phyloP scores from a whole-genome alignment of 2,113 vertebrate species.

The Chaenogobius annularis region DNA sequence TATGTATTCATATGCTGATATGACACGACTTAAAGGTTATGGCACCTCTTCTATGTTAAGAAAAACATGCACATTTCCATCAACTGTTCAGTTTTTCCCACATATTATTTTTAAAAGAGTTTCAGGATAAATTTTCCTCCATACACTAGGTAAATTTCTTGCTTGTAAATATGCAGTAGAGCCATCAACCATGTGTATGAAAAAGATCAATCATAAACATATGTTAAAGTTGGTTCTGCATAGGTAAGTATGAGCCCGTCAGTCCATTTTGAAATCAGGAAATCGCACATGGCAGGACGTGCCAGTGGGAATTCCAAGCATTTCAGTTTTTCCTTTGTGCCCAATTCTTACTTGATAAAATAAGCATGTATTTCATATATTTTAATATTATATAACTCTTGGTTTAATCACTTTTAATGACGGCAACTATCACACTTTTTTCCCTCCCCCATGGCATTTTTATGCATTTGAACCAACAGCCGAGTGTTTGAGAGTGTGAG shows the following conservation, averaged over 20 bases:
- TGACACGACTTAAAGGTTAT: too few relatives aligned
- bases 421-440: background rate
- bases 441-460: background rate
- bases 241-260: background rate
- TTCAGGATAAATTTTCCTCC: too few relatives aligned
- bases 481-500: background rate
- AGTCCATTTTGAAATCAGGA: background rate
- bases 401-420: background rate
- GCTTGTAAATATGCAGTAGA: conserved; percentile 4
- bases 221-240: background rate
- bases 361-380: background rate
- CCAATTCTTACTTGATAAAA: conserved; percentile 18
- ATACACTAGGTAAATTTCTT: too few relatives aligned
- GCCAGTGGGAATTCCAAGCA: background rate
- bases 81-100: background rate
- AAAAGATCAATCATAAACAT: background rate
- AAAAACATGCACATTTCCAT: background rate
- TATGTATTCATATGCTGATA: too few relatives aligned
- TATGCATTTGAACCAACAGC: background rate
- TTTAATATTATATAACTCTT: background rate
- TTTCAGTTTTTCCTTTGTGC: conserved; percentile 15
- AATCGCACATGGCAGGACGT: background rate
- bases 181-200: background rate
- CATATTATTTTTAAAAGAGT: background rate
- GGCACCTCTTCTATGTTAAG: too few relatives aligned